Evolutionary conservation across 2,797 vertebrate species (phyloP).

Genomic region (Labeo calbasu): DNA sequence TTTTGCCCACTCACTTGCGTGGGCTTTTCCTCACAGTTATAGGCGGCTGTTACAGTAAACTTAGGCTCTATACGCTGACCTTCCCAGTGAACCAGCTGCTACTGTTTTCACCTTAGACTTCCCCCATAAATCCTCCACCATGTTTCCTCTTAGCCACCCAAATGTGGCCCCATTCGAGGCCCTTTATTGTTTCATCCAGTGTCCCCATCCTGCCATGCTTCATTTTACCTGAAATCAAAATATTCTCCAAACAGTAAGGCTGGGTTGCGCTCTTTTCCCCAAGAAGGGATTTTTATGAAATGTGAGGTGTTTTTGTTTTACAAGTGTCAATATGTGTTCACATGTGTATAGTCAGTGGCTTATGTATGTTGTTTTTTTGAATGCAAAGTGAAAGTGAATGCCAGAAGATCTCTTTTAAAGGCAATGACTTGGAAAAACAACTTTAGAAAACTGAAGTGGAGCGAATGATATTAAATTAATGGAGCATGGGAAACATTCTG

Average conservation of each 20-base stretch:
- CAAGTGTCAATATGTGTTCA: not conserved
- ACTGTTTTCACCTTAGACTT: constrained; percentile 57
- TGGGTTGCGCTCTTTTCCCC: not conserved
- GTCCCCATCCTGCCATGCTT: constrained; percentile 56
- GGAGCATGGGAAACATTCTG: constrained; percentile 4
- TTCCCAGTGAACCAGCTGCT: constrained; percentile 47
- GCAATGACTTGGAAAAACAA: constrained; percentile 17
- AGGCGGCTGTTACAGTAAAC: constrained; percentile 21
- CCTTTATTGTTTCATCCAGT: constrained; percentile 59
- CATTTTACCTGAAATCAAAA: constrained; percentile 54
- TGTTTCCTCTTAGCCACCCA: constrained; percentile 54
- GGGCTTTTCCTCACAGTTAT: constrained; percentile 23
- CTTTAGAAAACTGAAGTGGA: not conserved
- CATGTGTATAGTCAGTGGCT: not conserved
- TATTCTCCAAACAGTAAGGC: constrained; percentile 25
- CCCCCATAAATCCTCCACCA: constrained; percentile 55
- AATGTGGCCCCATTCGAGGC: constrained; percentile 53
- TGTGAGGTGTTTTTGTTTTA: constrained; percentile 6
- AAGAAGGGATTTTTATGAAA: not conserved
- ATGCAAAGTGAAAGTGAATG: not conserved
- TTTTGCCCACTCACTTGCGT: constrained; percentile 19
- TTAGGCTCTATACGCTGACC: constrained; percentile 43
- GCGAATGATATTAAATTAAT: constrained; percentile 14
- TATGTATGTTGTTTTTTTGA: not conserved
- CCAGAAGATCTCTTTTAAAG: constrained; percentile 11